phyloP scores from a whole-genome alignment of 2,888 invertebrate species.

The Megamerina dolium region DNA sequence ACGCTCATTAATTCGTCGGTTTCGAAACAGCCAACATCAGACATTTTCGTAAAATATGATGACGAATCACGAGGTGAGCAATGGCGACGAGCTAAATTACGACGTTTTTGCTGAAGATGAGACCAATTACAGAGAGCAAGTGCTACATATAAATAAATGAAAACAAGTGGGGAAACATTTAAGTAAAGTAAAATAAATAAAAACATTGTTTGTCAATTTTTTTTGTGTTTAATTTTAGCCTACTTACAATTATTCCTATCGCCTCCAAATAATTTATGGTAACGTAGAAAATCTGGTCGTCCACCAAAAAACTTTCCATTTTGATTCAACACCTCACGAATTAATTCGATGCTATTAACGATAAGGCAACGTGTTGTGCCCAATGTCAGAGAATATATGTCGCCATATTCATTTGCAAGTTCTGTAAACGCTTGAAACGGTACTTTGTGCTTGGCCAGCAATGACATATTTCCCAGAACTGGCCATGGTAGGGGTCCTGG shows the following conservation, averaged over 20 bases:
- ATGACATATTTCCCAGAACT: slow-evolving; percentile 63
- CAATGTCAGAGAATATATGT: slow-evolving; percentile 63
- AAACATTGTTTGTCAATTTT: too few species aligned
- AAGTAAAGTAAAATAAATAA: too few species aligned
- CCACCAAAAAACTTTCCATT: slow-evolving; percentile 78
- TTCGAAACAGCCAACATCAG: slow-evolving; percentile 64
- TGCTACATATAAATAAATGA: slow-evolving; percentile 56
- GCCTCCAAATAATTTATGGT: slow-evolving; percentile 77
- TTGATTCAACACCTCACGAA: slow-evolving; percentile 69
- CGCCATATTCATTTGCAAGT: slow-evolving; percentile 62
- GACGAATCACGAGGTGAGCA: slow-evolving; percentile 74
- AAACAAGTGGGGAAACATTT: too few species aligned
- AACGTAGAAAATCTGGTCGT: slow-evolving; percentile 72
- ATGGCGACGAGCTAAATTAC: slow-evolving; percentile 71
- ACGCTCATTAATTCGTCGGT: slow-evolving; percentile 57
- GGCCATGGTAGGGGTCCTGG: slow-evolving; percentile 67
- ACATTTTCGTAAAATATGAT: slow-evolving; percentile 64
- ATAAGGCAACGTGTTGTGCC: slow-evolving; percentile 67
- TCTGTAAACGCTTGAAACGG: slow-evolving; percentile 69
- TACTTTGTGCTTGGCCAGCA: slow-evolving; percentile 57
- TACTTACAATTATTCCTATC: slow-evolving; percentile 81
- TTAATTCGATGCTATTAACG: slow-evolving; percentile 64
- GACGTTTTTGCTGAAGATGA: slow-evolving; percentile 68
- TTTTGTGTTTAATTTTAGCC: too few species aligned
- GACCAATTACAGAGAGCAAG: slow-evolving; percentile 86